phyloP scores from a whole-genome alignment of 2,888 invertebrate species.

The Dryobotodes eremita region DNA sequence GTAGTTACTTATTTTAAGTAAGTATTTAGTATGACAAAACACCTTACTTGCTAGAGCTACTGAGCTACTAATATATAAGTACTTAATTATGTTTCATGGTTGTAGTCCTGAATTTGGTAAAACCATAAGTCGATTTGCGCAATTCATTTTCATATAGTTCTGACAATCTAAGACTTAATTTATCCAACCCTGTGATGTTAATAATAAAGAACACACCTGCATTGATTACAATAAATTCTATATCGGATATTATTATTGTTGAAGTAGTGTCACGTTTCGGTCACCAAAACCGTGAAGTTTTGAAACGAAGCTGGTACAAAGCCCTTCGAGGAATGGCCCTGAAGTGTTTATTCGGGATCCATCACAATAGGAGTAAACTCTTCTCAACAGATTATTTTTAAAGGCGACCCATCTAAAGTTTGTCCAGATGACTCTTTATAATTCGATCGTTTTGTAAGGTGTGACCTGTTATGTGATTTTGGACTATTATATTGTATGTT shows the following conservation, averaged over 20 bases:
- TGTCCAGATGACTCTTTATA: constrained; percentile 84
- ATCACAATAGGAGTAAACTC: constrained; percentile 88
- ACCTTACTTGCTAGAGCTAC: not conserved
- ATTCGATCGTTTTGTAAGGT: constrained; percentile 71
- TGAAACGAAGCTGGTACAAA: constrained; percentile 84
- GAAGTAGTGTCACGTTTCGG: constrained; percentile 70
- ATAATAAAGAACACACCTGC: constrained; percentile 44
- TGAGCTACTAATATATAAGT: too few species aligned
- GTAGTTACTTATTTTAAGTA: not conserved
- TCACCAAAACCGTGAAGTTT: constrained; percentile 83
- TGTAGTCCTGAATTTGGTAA: not conserved
- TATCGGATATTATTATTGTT: constrained; percentile 70
- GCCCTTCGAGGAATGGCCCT: constrained; percentile 83
- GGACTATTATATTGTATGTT: constrained; percentile 57
- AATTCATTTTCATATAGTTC: not conserved
- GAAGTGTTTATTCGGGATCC: constrained; percentile 85
- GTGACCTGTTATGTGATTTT: constrained; percentile 70
- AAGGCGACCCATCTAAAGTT: constrained; percentile 79
- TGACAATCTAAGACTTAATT: not conserved
- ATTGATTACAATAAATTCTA: constrained; percentile 51
- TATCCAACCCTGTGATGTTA: constrained; percentile 13
- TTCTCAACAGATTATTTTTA: constrained; percentile 85
- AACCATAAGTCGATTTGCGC: not conserved
- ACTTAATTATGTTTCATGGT: not conserved
- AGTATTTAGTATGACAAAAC: not conserved